phyloP scores from a whole-genome alignment of 2,888 invertebrate genomes.

The Penaeus monodon region DNA sequence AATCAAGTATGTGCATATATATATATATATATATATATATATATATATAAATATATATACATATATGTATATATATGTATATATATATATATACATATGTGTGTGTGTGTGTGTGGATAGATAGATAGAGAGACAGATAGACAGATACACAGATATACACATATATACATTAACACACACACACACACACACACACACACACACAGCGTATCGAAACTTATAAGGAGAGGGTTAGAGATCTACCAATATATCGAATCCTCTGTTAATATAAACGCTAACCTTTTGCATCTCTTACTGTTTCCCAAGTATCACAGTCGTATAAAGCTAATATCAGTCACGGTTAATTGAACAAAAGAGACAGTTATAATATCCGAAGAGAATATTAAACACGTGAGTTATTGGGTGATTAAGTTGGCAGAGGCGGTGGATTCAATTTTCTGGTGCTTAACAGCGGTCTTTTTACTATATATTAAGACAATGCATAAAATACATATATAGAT shows the following conservation, averaged over 20 bases:
- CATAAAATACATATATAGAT: not conserved
- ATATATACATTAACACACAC: not conserved
- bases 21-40: not conserved
- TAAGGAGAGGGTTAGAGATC: no score
- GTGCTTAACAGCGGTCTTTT: no score
- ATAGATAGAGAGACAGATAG: conserved; percentile 35
- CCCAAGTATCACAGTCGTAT: no score
- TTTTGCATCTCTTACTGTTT: no score
- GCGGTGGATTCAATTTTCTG: no score
- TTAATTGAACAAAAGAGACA: no score
- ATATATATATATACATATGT: conserved; percentile 37
- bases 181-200: not conserved
- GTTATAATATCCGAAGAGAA: no score
- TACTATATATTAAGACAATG: not conserved
- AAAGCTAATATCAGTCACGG: no score
- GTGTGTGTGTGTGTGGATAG: conserved; percentile 35
- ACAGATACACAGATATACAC: not conserved
- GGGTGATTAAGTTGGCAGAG: no score
- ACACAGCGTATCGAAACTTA: not conserved
- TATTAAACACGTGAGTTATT: no score
- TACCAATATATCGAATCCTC: no score
- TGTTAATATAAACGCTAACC: no score
- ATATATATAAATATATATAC: not conserved
- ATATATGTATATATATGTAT: conserved; percentile 26
- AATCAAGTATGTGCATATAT: conserved; percentile 23